Base-by-base conservation (phyloP, 92 coral and sea anemone species). In the Diadumene lineata region DNA sequence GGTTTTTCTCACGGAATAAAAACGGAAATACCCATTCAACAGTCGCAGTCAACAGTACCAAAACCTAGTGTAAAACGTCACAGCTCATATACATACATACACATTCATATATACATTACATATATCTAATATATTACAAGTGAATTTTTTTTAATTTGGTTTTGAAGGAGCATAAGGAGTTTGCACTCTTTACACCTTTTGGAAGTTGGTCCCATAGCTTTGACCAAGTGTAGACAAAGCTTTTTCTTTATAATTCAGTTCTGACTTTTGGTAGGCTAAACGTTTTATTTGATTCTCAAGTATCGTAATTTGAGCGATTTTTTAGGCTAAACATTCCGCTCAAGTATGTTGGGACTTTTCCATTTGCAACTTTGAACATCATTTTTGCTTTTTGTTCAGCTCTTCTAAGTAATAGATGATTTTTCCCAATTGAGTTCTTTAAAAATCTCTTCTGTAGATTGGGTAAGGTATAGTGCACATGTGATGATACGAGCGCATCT, bases 401-500 rank as follows among this genome's bases (percentile, higher is more conserved):
- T 30, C 84, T 51, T 43, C 33, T 58, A 31, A 38, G 56, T 57
- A 27, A 28, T 76, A 4, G 58, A 43, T 56, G 84, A 33, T 19
- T 56, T 43, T n/a, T n/a, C n/a, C 80, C 74, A 72, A 9, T 60
- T 60, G 46, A 68, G 56, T 30, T 77, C 31, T 9, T 53, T 13
- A 13, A 51, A 69, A 17, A 77, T 34, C 25, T 68, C 32, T 17
- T 58, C 33, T 33, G 84, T 68, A 58, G 71, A 68, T 29, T 58
- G 71, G 50, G 68, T 57, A 15, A 34, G 11, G 38, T 79, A 70
- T 1, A 77, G 50, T 19, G 76, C 77, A 0, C 84, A 64, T 3
- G 84, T 79, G 22, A 70, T 70, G 26, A 79, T 72, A 27, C 84
- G 70, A 46, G 84, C 77, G 28, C 77, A 77, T 7, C 85, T 73